These are phyloP conservation scores for Lerema accius DNA, from an alignment of 1,140 invertebrate species.

Conservation along the genomic window DNA sequence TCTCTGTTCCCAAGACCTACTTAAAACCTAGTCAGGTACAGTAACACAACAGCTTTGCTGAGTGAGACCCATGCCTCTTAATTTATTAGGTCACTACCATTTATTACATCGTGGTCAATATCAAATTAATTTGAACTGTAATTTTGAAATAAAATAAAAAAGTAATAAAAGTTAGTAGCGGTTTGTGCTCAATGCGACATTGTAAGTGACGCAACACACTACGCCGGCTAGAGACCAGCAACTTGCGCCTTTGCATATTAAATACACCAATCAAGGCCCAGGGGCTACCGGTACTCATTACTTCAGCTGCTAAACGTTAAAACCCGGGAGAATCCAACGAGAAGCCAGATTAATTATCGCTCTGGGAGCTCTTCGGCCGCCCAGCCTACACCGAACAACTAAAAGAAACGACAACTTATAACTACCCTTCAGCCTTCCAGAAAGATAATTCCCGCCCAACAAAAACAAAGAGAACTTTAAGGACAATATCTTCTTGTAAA, in stretches of 20 bases:
- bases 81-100: too few species aligned
- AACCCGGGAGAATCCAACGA: conserved; percentile 28
- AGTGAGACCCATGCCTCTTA: too few species aligned
- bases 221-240: not conserved
- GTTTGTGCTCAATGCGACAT: not conserved
- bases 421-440: not conserved
- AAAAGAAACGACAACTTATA: conserved; percentile 29
- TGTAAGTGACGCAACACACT: not conserved
- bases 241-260: conserved; percentile 48
- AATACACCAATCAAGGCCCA: conserved; percentile 51
- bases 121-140: too few species aligned
- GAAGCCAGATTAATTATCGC: conserved; percentile 50
- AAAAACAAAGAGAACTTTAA: conserved; percentile 15
- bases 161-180: too few species aligned
- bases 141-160: too few species aligned
- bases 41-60: too few species aligned
- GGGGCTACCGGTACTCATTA: conserved; percentile 42
- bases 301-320: conserved; percentile 44
- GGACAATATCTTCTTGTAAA: conserved; percentile 22
- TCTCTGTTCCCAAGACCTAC: too few species aligned
- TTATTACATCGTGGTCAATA: too few species aligned
- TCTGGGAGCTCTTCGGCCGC: conserved; percentile 13
- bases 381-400: conserved; percentile 10
- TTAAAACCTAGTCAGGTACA: too few species aligned
- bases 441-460: conserved; percentile 8